Percentiles rank a stretch among this genome's conserved stretches.
phyloP scores from a whole-genome alignment of 1,140 invertebrate genomes.

The Zaprionus camerounensis region DNA sequence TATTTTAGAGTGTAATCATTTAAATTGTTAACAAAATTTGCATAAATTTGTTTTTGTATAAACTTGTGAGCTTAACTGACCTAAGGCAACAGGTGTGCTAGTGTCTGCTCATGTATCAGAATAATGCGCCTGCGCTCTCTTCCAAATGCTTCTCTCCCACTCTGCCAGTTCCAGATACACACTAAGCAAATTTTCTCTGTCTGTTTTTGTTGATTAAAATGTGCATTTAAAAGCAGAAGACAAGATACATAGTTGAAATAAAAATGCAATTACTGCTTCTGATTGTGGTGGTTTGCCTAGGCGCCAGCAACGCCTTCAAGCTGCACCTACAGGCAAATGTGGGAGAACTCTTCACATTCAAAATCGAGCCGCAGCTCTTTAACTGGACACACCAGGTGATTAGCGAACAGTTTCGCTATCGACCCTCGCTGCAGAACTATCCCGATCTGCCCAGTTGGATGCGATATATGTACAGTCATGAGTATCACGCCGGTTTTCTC shows the following conservation, averaged over 20 bases:
- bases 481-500: constrained; percentile 90
- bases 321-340: constrained; percentile 85
- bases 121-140: constrained; percentile 62
- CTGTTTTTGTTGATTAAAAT: constrained; percentile 45
- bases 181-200: constrained; percentile 59
- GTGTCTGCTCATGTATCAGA: background rate
- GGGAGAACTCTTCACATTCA: constrained; percentile 88
- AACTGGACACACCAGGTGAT: constrained; percentile 89
- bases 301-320: constrained; percentile 3
- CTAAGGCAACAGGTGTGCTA: constrained; percentile 45
- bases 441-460: constrained; percentile 94
- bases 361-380: constrained; percentile 87
- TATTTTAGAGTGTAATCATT: background rate
- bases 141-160: constrained; percentile 18
- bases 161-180: constrained; percentile 57
- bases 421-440: constrained; percentile 70
- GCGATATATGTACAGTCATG: constrained; percentile 90
- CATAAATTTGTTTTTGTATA: background rate
- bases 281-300: constrained; percentile 29
- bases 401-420: constrained; percentile 81
- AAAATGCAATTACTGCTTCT: constrained; percentile 51
- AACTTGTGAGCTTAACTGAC: constrained; percentile 7
- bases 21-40: no score
- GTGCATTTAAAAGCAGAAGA: constrained; percentile 24
- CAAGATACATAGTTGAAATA: background rate